Percentiles rank a stretch among this genome's conserved stretches.
These are phyloP conservation scores for Caenorhabditis sp. DNA, from an alignment of 2,888 invertebrate species.

Conservation along the genomic window DNA sequence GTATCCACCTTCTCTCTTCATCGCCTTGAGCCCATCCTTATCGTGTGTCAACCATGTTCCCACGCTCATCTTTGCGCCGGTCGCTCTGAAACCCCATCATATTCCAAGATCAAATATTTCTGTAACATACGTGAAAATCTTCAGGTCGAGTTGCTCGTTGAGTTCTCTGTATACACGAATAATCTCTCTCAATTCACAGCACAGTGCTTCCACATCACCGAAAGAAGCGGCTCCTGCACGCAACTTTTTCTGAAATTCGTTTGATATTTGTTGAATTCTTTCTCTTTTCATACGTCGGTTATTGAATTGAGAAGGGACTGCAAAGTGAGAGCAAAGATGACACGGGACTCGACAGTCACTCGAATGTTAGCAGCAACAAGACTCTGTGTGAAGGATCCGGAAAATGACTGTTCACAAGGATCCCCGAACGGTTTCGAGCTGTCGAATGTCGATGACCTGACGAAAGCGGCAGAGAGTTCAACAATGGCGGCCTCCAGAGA, in stretches of 20 bases:
- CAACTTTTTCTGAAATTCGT: constrained; percentile 26
- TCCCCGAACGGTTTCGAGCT: constrained; percentile 47
- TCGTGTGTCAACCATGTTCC: constrained; percentile 59
- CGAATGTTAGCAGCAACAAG: constrained; percentile 50
- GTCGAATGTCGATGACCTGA: constrained; percentile 43
- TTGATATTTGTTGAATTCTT: not conserved
- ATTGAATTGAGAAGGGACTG: constrained; percentile 42
- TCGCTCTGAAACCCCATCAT: constrained; percentile 11
- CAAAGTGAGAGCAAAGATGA: constrained; percentile 46
- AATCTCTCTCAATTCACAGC: constrained; percentile 56
- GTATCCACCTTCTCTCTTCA: constrained; percentile 56
- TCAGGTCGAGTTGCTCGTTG: constrained; percentile 59
- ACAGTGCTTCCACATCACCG: constrained; percentile 51
- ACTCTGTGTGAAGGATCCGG: constrained; percentile 51
- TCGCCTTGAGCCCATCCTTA: constrained; percentile 38
- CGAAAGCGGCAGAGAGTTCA: constrained; percentile 27
- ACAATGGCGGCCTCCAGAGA: constrained; percentile 39
- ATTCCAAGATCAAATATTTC: not conserved
- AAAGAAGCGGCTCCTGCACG: constrained; percentile 29
- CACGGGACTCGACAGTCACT: constrained; percentile 42
- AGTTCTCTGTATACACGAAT: constrained; percentile 58
- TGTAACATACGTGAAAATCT: constrained; percentile 38
- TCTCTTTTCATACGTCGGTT: constrained; percentile 17
- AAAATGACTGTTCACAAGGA: constrained; percentile 27
- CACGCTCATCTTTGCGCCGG: constrained; percentile 59